Percentiles rank a stretch among this genome's conserved stretches.
phyloP scores from a whole-genome alignment of 1,140 invertebrate genomes.

The Drosophila littoralis region DNA sequence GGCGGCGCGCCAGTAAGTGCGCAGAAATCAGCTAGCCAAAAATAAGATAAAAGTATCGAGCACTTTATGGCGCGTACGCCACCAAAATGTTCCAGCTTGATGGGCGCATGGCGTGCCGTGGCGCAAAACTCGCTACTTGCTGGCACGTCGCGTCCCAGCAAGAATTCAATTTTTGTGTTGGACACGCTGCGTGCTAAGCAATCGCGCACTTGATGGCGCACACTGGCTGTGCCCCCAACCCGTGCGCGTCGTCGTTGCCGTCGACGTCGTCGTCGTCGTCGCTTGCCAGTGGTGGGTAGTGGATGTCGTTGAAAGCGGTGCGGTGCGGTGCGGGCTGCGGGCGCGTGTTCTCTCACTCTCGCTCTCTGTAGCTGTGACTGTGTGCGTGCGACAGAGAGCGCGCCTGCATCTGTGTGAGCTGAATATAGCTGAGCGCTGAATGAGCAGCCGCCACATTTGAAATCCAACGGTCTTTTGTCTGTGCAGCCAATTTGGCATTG shows the following conservation, averaged over 20 bases:
- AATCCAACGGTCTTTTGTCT: conserved; percentile 51
- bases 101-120: conserved; percentile 14
- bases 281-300: conserved; percentile 62
- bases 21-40: conserved; percentile 45
- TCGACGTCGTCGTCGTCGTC: conserved; percentile 35
- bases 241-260: conserved; percentile 44
- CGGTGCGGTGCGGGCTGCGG: conserved; percentile 16
- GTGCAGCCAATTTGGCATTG: conserved; percentile 51
- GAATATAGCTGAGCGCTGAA: conserved; percentile 47
- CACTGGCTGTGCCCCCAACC: conserved; percentile 57
- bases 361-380: conserved; percentile 17
- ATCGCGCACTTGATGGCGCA: conserved; percentile 64
- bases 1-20: conserved; percentile 72
- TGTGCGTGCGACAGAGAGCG: conserved; percentile 37
- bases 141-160: conserved; percentile 63
- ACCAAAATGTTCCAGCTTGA: conserved; percentile 76
- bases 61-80: conserved; percentile 80
- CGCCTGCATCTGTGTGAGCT: conserved; percentile 48
- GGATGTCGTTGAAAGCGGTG: conserved; percentile 38
- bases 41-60: conserved; percentile 56
- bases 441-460: conserved; percentile 46
- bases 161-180: conserved; percentile 54
- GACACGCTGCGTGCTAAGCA: conserved; percentile 19
- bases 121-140: conserved; percentile 47
- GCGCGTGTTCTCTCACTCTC: conserved; percentile 22